These are phyloP conservation scores for Myotis davidii DNA, from an alignment of 2,113 vertebrate species.

Conservation along the genomic window DNA sequence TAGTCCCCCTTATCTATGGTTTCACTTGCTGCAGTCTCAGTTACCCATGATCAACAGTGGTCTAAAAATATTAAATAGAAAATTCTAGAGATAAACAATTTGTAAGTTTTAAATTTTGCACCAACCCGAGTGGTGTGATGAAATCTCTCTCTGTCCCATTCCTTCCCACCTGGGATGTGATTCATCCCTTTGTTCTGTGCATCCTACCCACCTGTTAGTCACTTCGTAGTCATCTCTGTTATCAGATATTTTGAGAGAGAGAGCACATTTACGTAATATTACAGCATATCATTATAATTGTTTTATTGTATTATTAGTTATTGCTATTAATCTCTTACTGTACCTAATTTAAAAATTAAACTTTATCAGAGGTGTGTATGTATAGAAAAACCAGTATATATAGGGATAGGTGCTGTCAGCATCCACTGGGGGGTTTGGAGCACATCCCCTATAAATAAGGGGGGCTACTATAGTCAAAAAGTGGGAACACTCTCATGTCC, in stretches of 20 bases:
- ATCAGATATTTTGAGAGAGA: neutral
- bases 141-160: neutral
- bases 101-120: neutral
- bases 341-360: neutral
- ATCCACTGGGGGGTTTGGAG: neutral
- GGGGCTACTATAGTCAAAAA: neutral
- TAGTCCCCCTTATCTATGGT: neutral
- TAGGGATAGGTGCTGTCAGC: neutral
- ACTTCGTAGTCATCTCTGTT: neutral
- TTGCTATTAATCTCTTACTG: neutral
- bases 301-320: neutral
- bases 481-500: neutral
- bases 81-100: neutral
- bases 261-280: neutral
- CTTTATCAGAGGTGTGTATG: neutral
- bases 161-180: neutral
- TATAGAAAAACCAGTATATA: neutral
- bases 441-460: neutral
- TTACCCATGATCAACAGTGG: neutral
- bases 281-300: neutral
- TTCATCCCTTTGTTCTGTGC: neutral
- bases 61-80: neutral
- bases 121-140: neutral
- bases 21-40: neutral
- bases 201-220: neutral